Conservation (phyloP, 2,113 vertebrate genomes). For the Tachycineta bicolor region DNA sequence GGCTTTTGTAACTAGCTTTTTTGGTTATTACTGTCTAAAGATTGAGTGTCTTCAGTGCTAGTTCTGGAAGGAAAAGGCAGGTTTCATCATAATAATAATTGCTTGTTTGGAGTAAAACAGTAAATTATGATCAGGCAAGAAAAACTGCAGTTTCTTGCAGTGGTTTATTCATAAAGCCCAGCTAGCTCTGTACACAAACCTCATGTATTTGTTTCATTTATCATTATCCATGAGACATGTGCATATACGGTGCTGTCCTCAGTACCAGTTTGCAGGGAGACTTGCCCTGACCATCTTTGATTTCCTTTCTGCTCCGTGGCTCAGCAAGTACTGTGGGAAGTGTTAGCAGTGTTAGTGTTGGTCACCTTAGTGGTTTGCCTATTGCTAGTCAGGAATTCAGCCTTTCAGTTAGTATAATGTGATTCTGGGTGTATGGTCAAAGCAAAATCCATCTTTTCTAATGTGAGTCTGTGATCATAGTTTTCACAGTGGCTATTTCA, state of each 20-base stretch:
- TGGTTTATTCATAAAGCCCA: neutral
- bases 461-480: fast-evolving
- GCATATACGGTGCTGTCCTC: neutral
- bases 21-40: neutral
- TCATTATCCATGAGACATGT: fast-evolving
- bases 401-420: neutral
- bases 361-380: neutral
- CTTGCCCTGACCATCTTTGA: neutral
- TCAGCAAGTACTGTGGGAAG: neutral
- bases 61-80: neutral
- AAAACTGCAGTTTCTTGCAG: neutral
- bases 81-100: neutral
- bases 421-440: neutral
- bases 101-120: neutral
- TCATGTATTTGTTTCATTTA: neutral
- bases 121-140: neutral
- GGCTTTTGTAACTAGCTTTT: neutral
- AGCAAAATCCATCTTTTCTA: neutral
- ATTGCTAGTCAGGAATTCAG: neutral
- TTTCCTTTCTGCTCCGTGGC: neutral
- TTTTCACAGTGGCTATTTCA: neutral
- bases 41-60: neutral
- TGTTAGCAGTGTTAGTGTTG: neutral
- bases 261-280: neutral
- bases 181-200: neutral